Base-by-base conservation (phyloP, 1,140 invertebrate species). In the Psix sp. region DNA sequence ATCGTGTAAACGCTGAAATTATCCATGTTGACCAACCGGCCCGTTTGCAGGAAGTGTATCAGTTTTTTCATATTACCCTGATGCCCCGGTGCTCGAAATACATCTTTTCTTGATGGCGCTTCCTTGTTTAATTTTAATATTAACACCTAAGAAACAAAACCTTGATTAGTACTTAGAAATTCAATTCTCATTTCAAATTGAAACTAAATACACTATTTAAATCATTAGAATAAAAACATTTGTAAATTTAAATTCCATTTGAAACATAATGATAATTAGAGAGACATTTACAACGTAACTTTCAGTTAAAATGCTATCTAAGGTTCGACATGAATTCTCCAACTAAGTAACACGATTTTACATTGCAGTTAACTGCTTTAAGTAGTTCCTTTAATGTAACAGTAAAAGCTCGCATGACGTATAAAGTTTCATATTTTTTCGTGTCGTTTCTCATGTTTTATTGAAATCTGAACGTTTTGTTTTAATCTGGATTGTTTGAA, bases 1-100 rank as follows among this genome's bases (percentile, higher is more conserved):
- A 99, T 97, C 29, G 98, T 99, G 87, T 99, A 98, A 48, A 99
- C 96, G 71, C 95, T 98, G 84, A 97, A 99, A 84, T 98, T 97
- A 80, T 97, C 94, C 80, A 98, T 97, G 84, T 98, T 98, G n/a
- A 99, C 95, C 68, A 98, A 90, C 62, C 96, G 91, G 9, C 98
- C 98, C 73, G 96, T 95, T 85, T 98, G 95, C 62, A 94, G 89
- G 80, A 98, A 97, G 84, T 98, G 96, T 66, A 97, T 96, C 0
- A 99, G 90, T 83, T 98, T 97, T 82, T 98, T 97, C 91, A 98
- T 97, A 75, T 96, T 95, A 17, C 94, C 94, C 84, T 97, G 95
- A 84, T 98, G 95, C 0, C 96, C 96, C 7, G 96, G 96, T 15
- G 96, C 96, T 49, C 96, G 90, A 86, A 98, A 98, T 14, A 98